These are phyloP conservation scores for Athripsodes cinereus DNA, from an alignment of 2,888 invertebrate species.

Conservation along the genomic window DNA sequence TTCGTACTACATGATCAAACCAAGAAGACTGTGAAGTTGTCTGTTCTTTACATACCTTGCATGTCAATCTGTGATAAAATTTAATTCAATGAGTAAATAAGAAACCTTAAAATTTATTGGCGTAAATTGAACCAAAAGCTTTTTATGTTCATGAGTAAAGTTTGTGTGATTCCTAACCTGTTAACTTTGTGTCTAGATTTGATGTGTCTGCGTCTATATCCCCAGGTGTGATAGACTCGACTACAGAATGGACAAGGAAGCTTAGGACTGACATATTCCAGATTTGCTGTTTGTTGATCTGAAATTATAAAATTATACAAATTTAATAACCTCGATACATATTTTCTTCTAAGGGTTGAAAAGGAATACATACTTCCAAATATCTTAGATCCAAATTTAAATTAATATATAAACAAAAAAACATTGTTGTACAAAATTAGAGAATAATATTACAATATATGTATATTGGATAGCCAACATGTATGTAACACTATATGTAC, in stretches of 20 bases:
- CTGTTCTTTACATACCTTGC: slow-evolving; percentile 51
- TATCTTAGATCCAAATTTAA: too few relatives aligned
- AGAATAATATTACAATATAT: too few relatives aligned
- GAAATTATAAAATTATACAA: background rate
- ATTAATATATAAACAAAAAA: too few relatives aligned
- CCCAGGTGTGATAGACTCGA: slow-evolving; percentile 59
- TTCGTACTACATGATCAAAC: slow-evolving; percentile 53
- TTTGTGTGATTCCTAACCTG: too few relatives aligned
- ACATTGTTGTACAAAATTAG: too few relatives aligned
- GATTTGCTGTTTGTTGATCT: background rate
- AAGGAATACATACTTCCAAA: too few relatives aligned
- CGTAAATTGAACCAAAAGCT: background rate
- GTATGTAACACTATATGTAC: slow-evolving; percentile 30
- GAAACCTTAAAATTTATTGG: background rate
- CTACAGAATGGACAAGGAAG: slow-evolving; percentile 61
- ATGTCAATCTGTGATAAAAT: slow-evolving; percentile 39
- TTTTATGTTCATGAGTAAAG: too few relatives aligned
- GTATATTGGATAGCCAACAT: background rate
- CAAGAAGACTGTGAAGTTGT: slow-evolving; percentile 53
- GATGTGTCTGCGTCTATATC: slow-evolving; percentile 56
- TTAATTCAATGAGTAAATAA: background rate
- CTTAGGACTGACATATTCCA: slow-evolving; percentile 43
- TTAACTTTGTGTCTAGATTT: slow-evolving; percentile 53
- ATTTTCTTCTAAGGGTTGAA: too few relatives aligned
- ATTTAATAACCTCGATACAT: too few relatives aligned